Base-by-base conservation (phyloP, 92 coral and sea anemone species). In the Phymanthus crucifer region DNA sequence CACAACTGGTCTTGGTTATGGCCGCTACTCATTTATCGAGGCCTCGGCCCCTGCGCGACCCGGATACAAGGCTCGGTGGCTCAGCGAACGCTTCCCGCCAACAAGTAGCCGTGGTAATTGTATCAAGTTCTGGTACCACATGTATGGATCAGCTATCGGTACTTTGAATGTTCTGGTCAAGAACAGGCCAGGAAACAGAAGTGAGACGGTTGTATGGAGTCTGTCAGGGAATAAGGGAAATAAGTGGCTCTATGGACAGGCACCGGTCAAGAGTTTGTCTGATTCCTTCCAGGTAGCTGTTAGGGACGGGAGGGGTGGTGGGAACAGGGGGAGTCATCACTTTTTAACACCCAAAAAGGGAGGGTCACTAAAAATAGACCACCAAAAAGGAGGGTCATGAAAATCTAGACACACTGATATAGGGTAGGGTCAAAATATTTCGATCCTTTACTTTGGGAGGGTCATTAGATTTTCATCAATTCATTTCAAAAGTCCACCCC, bases 121-220 rank as follows among this genome's bases (percentile, higher is more conserved):
- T 77, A 79, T 95, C 19, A 91, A 90, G 84, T 95, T 95, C 83
- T 95, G 99, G 99, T 95, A 93, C 52, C 97, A 95, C 83, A 95
- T 95, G 99, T 88, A 93, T 67, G 99, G 99, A 0, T 86, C 85
- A 6, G 73, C 91, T 70, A 90, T 95, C 46, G 99, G 99, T 10
- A 88, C 91, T 2, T 75, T 95, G 40, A 95, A 93, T 76, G 96
- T 95, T 16, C 24, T 93, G 32, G 85, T 95, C 52, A 95, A 95
- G 76, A 93, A 91, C 48, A 89, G 94, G 32, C 89, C 98, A 23
- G 99, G 99, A 0, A 95, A 93, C 61, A 80, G 58, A 45, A 76
- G 98, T 2, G 99, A 95, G 88, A 81, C 21, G 19, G 69, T 93
- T 31, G 87, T 88, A 67, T 95, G 99, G 99, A 87, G 98, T 31